Conservation (phyloP, 1,140 invertebrate genomes). For the Carposina sasakii region DNA sequence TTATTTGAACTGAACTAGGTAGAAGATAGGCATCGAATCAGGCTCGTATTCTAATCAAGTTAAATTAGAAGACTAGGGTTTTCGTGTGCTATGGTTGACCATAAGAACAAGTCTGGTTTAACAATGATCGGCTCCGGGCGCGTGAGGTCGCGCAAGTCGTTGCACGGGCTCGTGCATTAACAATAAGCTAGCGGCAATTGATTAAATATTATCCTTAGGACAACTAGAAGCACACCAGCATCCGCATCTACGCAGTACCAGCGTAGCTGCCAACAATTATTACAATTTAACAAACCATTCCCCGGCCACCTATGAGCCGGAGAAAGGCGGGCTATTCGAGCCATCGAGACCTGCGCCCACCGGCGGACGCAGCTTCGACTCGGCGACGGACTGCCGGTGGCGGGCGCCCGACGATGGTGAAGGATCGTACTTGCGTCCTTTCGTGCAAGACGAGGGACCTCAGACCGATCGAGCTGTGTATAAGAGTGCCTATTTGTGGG, state of each 20-base stretch:
- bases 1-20: slow-evolving; percentile 34
- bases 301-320: slow-evolving; percentile 72
- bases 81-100: no score
- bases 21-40: not conserved
- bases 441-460: slow-evolving; percentile 51
- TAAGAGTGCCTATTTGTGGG: slow-evolving; percentile 74
- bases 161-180: no score
- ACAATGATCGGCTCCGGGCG: slow-evolving; percentile 56
- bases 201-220: slow-evolving; percentile 67
- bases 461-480: slow-evolving; percentile 62
- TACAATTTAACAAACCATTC: slow-evolving; percentile 76
- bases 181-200: slow-evolving; percentile 51
- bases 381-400: slow-evolving; percentile 63
- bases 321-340: slow-evolving; percentile 70
- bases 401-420: slow-evolving; percentile 59
- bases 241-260: slow-evolving; percentile 64
- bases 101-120: no score
- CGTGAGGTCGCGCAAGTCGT: slow-evolving; percentile 49
- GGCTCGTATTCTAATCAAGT: no score
- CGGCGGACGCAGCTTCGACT: slow-evolving; percentile 64
- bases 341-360: slow-evolving; percentile 40
- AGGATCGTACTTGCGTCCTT: slow-evolving; percentile 59
- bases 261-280: slow-evolving; percentile 73
- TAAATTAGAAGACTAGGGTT: no score
- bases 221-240: slow-evolving; percentile 71